Percentiles rank a stretch among this genome's conserved stretches.
Evolutionary conservation across 2,888 invertebrate species (phyloP).

Genomic region (Synergus laeviventris): DNA sequence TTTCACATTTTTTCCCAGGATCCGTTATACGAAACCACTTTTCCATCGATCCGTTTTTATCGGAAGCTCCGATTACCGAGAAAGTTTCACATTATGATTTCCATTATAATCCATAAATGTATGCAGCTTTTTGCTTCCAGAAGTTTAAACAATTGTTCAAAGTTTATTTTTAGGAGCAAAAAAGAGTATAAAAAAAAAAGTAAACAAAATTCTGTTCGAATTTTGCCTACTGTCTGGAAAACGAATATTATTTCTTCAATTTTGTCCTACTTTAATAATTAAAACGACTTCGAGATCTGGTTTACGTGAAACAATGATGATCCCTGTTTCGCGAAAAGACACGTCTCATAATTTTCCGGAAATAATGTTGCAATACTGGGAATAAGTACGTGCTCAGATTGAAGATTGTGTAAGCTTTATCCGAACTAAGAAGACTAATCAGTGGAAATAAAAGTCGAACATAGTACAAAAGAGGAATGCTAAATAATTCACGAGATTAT

Average conservation of each 20-base stretch:
- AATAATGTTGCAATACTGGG: conserved; percentile 23
- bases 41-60: neutral
- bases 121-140: no score
- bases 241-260: neutral
- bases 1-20: conserved; percentile 5
- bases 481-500: neutral
- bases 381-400: conserved; percentile 28
- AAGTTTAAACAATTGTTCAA: no score
- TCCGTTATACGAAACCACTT: neutral
- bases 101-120: no score
- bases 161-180: no score
- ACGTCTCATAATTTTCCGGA: conserved; percentile 14
- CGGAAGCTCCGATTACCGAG: neutral
- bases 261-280: neutral
- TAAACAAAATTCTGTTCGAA: neutral
- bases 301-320: conserved; percentile 21
- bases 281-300: neutral
- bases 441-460: neutral
- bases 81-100: neutral
- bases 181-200: no score
- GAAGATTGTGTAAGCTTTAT: conserved; percentile 12
- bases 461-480: neutral
- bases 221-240: neutral
- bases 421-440: neutral
- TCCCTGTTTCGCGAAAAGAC: conserved; percentile 18